Conservation (phyloP, 2,113 vertebrate genomes). For the Tretioscincus oriximinensis region DNA sequence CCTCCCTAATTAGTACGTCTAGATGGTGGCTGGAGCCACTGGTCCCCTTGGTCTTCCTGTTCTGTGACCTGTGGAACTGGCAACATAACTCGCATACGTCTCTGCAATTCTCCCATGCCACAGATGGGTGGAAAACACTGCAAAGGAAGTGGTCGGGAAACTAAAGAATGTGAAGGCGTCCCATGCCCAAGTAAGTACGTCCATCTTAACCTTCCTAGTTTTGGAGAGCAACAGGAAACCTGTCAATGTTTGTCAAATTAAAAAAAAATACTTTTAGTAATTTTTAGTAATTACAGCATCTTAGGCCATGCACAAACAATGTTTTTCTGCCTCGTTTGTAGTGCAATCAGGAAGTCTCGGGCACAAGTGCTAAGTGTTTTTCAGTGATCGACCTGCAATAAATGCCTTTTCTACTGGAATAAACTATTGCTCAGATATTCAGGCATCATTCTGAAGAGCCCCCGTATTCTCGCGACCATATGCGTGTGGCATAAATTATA, state of each 20-base stretch:
- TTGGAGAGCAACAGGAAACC: neutral
- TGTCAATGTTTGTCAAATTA: neutral
- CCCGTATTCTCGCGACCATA: no score
- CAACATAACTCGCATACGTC: slow-evolving; percentile 92
- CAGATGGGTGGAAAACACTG: slow-evolving; percentile 92
- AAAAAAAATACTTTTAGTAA: neutral
- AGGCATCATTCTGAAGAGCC: no score
- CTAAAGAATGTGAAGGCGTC: slow-evolving; percentile 82
- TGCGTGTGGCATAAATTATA: no score
- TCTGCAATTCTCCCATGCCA: slow-evolving; percentile 94
- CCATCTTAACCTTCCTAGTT: neutral
- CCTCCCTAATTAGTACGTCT: slow-evolving; percentile 81
- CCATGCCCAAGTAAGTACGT: slow-evolving; percentile 86
- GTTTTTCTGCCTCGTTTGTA: no score
- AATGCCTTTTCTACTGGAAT: no score
- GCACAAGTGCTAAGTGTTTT: no score
- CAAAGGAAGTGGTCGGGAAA: slow-evolving; percentile 89
- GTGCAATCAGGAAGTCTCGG: no score
- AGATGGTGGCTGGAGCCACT: slow-evolving; percentile 95
- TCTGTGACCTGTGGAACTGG: slow-evolving; percentile 90
- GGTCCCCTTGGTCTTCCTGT: slow-evolving; percentile 97
- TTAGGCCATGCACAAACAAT: no score
- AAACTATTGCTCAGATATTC: no score
- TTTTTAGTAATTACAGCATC: neutral
- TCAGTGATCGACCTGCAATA: no score